A percentile compares a stretch with the other conserved stretches of the same genome.
These are phyloP conservation scores for Phoebastria nigripes DNA, from an alignment of 2,797 vertebrate genomes.

Conservation along the genomic window DNA sequence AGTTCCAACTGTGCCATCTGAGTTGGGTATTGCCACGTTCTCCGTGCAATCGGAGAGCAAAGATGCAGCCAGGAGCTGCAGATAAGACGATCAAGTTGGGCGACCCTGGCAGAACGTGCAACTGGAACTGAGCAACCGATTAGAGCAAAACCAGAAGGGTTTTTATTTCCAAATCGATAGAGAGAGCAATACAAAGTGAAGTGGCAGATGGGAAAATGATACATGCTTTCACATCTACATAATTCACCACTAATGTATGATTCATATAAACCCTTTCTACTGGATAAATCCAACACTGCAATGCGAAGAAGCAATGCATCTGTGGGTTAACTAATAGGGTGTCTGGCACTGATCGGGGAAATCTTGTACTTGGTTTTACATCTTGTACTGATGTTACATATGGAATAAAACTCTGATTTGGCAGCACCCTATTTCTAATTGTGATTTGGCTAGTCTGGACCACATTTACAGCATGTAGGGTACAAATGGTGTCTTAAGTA, in stretches of 20 bases:
- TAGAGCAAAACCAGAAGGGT: background rate
- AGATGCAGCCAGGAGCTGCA: background rate
- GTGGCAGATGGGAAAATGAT: constrained; percentile 7
- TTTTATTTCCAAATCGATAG: constrained; percentile 28
- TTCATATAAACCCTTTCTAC: background rate
- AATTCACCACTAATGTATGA: background rate
- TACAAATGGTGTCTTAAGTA: background rate
- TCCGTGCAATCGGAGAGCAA: background rate
- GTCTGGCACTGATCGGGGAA: background rate
- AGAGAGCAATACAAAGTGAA: background rate
- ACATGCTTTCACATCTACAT: background rate
- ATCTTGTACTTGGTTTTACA: background rate
- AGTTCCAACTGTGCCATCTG: background rate
- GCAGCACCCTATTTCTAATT: background rate
- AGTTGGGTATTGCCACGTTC: background rate
- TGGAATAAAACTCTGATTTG: background rate
- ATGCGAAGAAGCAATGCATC: background rate
- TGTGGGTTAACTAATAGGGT: background rate
- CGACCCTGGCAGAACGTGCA: background rate
- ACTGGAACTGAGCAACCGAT: background rate
- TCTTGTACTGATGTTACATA: background rate
- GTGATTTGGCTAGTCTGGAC: background rate
- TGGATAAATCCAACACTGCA: background rate
- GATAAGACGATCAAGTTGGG: background rate
- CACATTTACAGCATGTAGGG: background rate